Evolutionary conservation across 2,888 invertebrate genomes (phyloP), one percentile per base, ranked within the genome.

Genomic region (Hirudinaria manillensis): DNA sequence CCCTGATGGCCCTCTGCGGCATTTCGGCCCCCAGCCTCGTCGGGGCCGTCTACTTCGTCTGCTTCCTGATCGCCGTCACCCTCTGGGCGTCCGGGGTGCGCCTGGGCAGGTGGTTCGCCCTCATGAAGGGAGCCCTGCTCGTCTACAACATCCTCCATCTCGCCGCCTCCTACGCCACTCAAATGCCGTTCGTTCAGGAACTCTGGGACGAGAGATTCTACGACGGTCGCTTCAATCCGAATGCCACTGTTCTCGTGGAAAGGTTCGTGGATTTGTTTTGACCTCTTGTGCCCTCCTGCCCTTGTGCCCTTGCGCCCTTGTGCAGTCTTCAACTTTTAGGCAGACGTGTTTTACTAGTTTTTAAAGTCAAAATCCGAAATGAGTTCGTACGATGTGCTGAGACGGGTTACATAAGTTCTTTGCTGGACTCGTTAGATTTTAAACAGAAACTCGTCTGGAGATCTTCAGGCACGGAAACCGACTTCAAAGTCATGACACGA

Each of bases 11-110:
- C 34, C 80, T 81, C 13, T 80, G 82, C 19, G 92, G 91, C 0
- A 90, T 91, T 77, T 87, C 93, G 83, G 89, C 91, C 67, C 96
- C 96, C 0, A 93, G 93, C 74, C 87, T 92, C 53, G 89, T 91
- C 32, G 92, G 92, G 56, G 91, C 91, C 13, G 88, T 94, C 65
- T 96, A 97, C 86, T 95, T 93, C 86, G 82, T 94, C 74, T 88
- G 91, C 76, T 96, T 96, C 85, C 88, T 97, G 83, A 89, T 89
- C 24, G 89, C 91, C 38, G 91, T 92, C 75, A 93, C 94, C 0
- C 79, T 83, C 79, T 84, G 84, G 84, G 90, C 93, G 36, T 90
- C 91, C 81, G 92, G 91, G 82, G 89, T 89, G 80, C 89, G 91
- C 76, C 87, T 95, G 77, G 89, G 90, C 79, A 88, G 89, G 78